These are phyloP conservation scores for Siniperca chuatsi DNA, from an alignment of 2,113 vertebrate genomes.

Conservation along the genomic window DNA sequence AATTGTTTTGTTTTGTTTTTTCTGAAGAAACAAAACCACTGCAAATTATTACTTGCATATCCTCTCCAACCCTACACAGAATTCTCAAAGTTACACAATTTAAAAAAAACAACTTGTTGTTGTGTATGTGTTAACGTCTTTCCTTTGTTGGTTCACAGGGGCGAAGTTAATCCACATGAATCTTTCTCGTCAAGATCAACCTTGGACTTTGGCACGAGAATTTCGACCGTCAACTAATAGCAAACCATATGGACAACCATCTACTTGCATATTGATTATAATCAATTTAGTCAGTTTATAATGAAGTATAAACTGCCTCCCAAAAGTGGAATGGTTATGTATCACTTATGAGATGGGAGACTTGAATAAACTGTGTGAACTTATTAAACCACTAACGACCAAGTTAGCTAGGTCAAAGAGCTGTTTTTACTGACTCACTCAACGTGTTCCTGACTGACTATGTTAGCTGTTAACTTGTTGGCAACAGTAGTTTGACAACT, in stretches of 20 bases:
- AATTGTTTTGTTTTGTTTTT: not conserved
- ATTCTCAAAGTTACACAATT: not conserved
- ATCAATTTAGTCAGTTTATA: too few species aligned
- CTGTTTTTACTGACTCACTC: not conserved
- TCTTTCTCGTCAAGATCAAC: not conserved
- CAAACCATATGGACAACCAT: not conserved
- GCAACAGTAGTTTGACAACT: not conserved
- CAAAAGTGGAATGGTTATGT: not conserved
- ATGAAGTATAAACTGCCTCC: not conserved
- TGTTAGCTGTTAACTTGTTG: not conserved
- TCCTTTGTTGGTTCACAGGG: not conserved
- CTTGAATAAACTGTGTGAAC: not conserved
- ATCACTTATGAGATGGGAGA: not conserved
- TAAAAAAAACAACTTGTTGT: not conserved
- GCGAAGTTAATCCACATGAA: not conserved
- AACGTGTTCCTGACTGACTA: not conserved
- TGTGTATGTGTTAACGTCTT: not conserved
- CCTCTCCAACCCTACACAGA: not conserved
- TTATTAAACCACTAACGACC: not conserved
- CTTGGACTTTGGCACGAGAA: not conserved
- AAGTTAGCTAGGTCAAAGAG: not conserved
- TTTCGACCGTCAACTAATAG: not conserved
- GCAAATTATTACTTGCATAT: not conserved
- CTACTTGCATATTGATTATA: not conserved
- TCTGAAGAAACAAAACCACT: not conserved